Percentiles rank a stretch among this genome's conserved stretches.
Evolutionary conservation across 2,113 vertebrate genomes (phyloP).

Genomic region (Ptilonorhynchus violaceus): DNA sequence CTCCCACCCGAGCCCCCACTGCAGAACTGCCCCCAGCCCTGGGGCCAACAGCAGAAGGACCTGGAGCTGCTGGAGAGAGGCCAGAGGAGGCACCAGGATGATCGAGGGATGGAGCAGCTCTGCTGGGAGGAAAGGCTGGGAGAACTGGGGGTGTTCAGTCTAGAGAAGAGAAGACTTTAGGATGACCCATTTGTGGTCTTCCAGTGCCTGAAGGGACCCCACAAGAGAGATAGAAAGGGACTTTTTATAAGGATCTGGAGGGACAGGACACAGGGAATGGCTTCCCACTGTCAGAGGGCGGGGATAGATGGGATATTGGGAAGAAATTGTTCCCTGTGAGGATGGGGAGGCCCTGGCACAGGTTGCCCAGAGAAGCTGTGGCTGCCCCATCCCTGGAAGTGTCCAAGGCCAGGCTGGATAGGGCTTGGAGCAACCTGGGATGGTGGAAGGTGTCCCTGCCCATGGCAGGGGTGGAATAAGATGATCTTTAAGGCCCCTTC

Average conservation of each 20-base stretch:
- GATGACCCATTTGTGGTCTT: fast-evolving
- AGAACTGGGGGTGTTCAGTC: neutral
- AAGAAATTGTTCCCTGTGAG: neutral
- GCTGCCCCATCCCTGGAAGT: neutral
- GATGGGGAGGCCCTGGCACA: neutral
- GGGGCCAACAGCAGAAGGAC: neutral
- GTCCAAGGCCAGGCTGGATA: neutral
- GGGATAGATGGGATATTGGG: neutral
- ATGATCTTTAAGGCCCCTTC: neutral
- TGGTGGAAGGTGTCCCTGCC: neutral
- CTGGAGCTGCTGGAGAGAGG: too few relatives aligned
- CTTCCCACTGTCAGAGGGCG: neutral
- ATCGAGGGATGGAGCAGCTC: too few relatives aligned
- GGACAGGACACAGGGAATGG: neutral
- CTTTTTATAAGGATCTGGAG: neutral
- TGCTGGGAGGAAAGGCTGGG: too few relatives aligned
- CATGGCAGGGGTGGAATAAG: neutral
- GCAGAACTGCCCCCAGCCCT: neutral
- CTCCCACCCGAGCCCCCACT: neutral
- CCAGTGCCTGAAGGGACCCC: too few relatives aligned
- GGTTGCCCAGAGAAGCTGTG: neutral
- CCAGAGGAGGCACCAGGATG: too few relatives aligned
- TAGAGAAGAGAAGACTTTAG: neutral
- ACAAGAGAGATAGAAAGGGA: neutral
- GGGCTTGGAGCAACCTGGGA: neutral